Base-by-base conservation (phyloP, 2,888 invertebrate species). In the Linnaemya vulpina region DNA sequence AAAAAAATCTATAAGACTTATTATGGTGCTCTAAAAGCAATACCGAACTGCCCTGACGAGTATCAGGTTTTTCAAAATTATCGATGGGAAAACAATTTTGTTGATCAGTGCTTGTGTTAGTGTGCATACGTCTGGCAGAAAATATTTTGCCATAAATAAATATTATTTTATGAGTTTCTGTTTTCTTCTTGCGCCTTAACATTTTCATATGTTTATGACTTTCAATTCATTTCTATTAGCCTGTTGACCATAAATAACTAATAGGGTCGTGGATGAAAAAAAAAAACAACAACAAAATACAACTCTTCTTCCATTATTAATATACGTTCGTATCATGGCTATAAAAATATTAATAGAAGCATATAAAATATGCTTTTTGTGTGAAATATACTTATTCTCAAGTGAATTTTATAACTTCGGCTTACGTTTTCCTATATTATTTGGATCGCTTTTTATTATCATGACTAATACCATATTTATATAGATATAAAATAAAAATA, bases 231-330 rank as follows among this genome's bases (percentile, higher is more conserved):
- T 62, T 68, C 25, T 43, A 35, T 11, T 40, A 60, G 13, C 40
- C 74, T 79, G 11, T 62, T 58, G 70, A 46, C 46, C 53, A 74
- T 79, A 75, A 74, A 84, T 79, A 84, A 73, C 40, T 71, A 71
- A 79, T 84, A 80, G 53, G 22, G 17, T 11, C 35, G 3, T 40
- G 38, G 11, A 40, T 46, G 60, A 8, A 70, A 22, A 46, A 20
- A 35, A 74, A 15, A 35, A 74, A 70, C 1, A 55, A 8, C 25
- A 17, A n/a, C n/a, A n/a, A n/a, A n/a, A n/a, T n/a, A n/a, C n/a
- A n/a, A n/a, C 15, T 51, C 11, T 35, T 49, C 9, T 30, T 46
- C 30, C 20, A 30, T 73, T 58, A 22, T 38, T 22, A 17, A 35
- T 55, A 20, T n/a, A 13, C 35, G 1, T 35, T 60, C n/a, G 17